These are phyloP conservation scores for Catalaphyllia jardinei DNA, from an alignment of 64 coral and sea anemone genomes.

Conservation along the genomic window DNA sequence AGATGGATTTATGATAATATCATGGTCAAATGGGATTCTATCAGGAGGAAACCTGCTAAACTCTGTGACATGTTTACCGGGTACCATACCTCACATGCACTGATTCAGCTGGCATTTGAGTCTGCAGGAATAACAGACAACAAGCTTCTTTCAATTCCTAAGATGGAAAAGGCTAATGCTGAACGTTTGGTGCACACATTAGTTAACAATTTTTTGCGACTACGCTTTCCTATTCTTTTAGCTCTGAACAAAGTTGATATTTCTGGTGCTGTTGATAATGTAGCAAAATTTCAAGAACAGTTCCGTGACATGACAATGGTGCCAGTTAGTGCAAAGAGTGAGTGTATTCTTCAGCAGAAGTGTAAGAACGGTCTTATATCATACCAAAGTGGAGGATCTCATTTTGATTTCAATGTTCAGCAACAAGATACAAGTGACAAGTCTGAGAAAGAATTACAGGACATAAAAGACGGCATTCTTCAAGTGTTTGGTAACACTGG, in stretches of 20 bases:
- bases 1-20: constrained; percentile 84
- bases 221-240: constrained; percentile 81
- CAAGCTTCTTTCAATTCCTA: constrained; percentile 49
- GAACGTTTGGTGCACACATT: constrained; percentile 59
- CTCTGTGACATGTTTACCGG: constrained; percentile 81
- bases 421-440: not conserved
- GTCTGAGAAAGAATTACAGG: constrained; percentile 25
- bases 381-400: constrained; percentile 64
- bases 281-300: constrained; percentile 69
- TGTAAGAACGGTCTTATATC: constrained; percentile 51
- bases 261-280: constrained; percentile 53
- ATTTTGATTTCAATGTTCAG: constrained; percentile 16
- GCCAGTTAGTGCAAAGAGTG: constrained; percentile 73
- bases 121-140: constrained; percentile 73
- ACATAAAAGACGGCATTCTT: constrained; percentile 49
- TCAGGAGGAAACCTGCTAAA: constrained; percentile 74
- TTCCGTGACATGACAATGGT: constrained; percentile 53
- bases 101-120: constrained; percentile 62
- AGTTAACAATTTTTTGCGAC: constrained; percentile 64
- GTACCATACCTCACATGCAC: constrained; percentile 61
- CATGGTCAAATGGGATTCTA: constrained; percentile 86
- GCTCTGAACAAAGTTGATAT: constrained; percentile 79
- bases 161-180: constrained; percentile 34
- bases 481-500: constrained; percentile 63
- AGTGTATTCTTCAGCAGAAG: constrained; percentile 73